A percentile compares a stretch with the other conserved stretches of the same genome.
Conservation (phyloP, 2,888 invertebrate genomes). For the Ormyrus rosae region DNA sequence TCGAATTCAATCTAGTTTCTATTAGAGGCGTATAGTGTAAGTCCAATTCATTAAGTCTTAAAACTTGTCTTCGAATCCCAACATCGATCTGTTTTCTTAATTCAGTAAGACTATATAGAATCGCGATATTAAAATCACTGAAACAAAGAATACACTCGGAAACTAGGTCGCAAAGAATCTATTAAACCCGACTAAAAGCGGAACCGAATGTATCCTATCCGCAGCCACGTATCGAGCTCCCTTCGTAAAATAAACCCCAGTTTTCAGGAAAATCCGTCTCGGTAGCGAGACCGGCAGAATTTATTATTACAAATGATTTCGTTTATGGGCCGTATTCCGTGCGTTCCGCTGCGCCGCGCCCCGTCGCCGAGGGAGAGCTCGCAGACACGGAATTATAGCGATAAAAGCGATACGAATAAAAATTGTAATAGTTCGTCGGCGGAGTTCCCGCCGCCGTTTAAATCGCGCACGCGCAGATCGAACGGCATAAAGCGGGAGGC, state of each 20-base stretch:
- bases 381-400: not conserved
- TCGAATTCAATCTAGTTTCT: too few relatives aligned
- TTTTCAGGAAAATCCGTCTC: too few relatives aligned
- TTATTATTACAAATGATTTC: constrained; percentile 54
- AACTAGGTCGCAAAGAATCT: too few relatives aligned
- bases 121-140: not conserved
- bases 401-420: constrained; percentile 44
- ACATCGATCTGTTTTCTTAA: too few relatives aligned
- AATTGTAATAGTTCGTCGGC: constrained; percentile 25
- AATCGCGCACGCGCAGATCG: constrained; percentile 3
- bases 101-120: not conserved
- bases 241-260: too few relatives aligned
- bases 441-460: not conserved
- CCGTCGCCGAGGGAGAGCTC: not conserved
- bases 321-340: constrained; percentile 52
- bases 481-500: constrained; percentile 22
- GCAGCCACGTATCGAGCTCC: too few relatives aligned
- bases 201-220: too few relatives aligned
- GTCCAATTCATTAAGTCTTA: too few relatives aligned
- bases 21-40: too few relatives aligned
- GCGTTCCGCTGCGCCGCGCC: constrained; percentile 11
- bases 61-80: too few relatives aligned
- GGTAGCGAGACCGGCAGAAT: constrained; percentile 11
- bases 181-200: too few relatives aligned
- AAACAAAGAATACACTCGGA: not conserved